Base-by-base conservation (phyloP, 2,888 invertebrate species). In the Aporophyla nigra region DNA sequence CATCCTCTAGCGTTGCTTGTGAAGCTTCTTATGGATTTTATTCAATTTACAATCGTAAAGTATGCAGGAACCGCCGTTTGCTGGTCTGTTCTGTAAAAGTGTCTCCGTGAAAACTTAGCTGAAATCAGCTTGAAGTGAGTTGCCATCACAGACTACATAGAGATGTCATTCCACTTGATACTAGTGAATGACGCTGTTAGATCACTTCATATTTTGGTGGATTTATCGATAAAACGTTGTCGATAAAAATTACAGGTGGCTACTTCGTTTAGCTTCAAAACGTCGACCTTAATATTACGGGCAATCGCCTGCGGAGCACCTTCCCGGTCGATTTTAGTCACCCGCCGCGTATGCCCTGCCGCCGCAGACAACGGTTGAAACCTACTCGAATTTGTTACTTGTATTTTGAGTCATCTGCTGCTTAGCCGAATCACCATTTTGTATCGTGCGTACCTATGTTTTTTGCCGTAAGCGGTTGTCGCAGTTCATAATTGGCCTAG, bases 241-340 rank as follows among this genome's bases (percentile, higher is more conserved):
- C 6, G 49, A 59, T 46, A 12, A 43, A 43, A 43, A 43, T 43
- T 5, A 5, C 49, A 16, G 49, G 14, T 16, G 49, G 16, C 14
- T 49, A 14, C 14, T 49, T 49, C 49, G 16, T 16, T 49, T 49
- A 16, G 49, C 49, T 16, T 49, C 49, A 49, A 49, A 51, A 16
- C 16, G 49, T 51, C 19, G 16, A 79, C 81, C n/a, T 68, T 40
- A 19, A 71, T 40, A 40, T 24, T 24, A 51, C 40, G 63, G 63
- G 66, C 46, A 46, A 70, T 84, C 74, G 82, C 80, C 83, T 83
- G 80, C 76, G 83, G 80, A 83, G 49, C 6, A 51, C 5, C 5
- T 51, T 51, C 49, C 16, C 49, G 49, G 49, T 19, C 49, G 43
- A 46, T 46, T 46, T 46, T 46, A 46, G 12, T 46, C 10, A 46